Base-by-base conservation (phyloP, 2,113 vertebrate genomes). In the Hyla sarda region DNA sequence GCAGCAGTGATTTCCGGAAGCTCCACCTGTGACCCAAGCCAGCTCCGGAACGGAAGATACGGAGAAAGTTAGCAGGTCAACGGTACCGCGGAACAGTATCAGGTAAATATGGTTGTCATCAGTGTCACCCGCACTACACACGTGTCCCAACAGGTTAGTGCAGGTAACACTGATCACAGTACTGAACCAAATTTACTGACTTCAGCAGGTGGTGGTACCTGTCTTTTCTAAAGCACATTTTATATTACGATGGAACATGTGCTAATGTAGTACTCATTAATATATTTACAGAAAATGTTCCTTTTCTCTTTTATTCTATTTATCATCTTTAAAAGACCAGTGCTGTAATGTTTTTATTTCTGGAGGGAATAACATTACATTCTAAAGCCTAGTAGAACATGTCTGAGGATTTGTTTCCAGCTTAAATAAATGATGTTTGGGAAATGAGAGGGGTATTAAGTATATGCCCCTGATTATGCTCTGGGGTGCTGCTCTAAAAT, bases 391-490 rank as follows among this genome's bases (percentile, higher is more conserved):
- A 25, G 5, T 62, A n/a, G 32, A n/a, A 58, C 58, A 62, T 28
- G 34, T 60, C 54, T 62, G 54, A 62, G 21, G 69, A 83, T 83
- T 83, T 74, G 21, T 37, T 58, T n/a, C n/a, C 25, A 74, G 69
- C 50, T 74, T 83, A 83, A 83, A 72, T 74, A 72, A 82, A 82
- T 71, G 81, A 83, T 74, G 82, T 74, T 83, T 41, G 19, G 47
- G 69, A 83, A 83, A 83, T 83, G 58, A 74, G 50, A 58, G 82
- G n/a, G 82, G 50, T 74, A 83, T 83, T 83, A 60, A 28, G 50
- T 56, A 58, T 73, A 30, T 54, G 16, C 34, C 4, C n/a, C 65
- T 83, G 82, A 83, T 83, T 83, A 83, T 56, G 52, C 82, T 74
- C 69, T 41, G 52, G 82, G 71, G 82, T 83, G 50, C 82, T 74